phyloP scores from a whole-genome alignment of 1,140 invertebrate genomes.

The Bombus polaris region DNA sequence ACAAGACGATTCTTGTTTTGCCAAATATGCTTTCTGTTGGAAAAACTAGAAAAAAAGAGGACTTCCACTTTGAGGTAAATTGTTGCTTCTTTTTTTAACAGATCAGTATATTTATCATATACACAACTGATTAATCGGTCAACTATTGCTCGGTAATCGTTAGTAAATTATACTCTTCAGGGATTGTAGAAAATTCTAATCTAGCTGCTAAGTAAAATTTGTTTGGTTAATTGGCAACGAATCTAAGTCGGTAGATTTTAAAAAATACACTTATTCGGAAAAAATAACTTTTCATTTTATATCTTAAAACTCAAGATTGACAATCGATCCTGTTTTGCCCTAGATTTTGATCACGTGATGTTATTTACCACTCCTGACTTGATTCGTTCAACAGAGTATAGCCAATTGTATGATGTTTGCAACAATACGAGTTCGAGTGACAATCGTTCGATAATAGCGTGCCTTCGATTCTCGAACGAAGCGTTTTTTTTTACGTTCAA shows the following conservation, averaged over 20 bases:
- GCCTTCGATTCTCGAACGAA: neutral
- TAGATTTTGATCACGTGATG: neutral
- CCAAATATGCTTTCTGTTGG: neutral
- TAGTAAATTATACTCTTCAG: too few species aligned
- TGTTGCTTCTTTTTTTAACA: neutral
- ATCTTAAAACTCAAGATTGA: neutral
- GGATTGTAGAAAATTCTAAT: neutral
- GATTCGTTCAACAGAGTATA: neutral
- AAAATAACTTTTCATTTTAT: neutral
- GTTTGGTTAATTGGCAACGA: neutral
- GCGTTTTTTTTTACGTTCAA: neutral
- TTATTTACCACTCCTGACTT: neutral
- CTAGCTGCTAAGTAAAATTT: neutral
- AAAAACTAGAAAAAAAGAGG: neutral
- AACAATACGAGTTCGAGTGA: neutral
- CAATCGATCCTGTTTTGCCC: neutral
- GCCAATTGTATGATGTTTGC: neutral
- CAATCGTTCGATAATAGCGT: conserved; percentile 22
- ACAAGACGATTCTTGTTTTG: neutral
- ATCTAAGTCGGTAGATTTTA: neutral
- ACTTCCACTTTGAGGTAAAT: neutral
- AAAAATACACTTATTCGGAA: neutral
- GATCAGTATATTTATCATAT: neutral
- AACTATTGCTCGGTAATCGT: too few species aligned
- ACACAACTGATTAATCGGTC: neutral